These are phyloP conservation scores for Paracyprichromis sp. DNA, from an alignment of 2,113 vertebrate genomes.

Conservation along the genomic window DNA sequence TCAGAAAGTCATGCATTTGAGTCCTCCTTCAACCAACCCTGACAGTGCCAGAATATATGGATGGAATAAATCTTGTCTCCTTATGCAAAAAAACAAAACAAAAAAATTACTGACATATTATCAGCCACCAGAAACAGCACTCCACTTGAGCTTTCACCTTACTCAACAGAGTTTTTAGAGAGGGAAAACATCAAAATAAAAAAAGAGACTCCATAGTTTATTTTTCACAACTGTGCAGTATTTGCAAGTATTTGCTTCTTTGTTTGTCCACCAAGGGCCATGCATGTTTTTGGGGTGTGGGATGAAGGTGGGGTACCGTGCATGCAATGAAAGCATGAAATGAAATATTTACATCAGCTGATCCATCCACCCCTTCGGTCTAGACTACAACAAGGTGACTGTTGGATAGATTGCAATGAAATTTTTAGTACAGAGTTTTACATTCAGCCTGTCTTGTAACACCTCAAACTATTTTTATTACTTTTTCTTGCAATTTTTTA, in stretches of 20 bases:
- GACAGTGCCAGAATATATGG: not conserved
- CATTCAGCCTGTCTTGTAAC: not conserved
- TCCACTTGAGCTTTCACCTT: not conserved
- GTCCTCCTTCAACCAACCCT: not conserved
- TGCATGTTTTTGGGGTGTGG: not conserved
- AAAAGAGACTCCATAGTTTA: not conserved
- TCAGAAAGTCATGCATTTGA: accelerated
- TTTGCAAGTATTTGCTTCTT: not conserved
- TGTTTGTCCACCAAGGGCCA: accelerated
- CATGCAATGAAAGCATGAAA: not conserved
- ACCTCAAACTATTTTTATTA: not conserved
- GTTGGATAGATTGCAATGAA: not conserved
- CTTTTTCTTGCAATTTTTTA: not conserved
- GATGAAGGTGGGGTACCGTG: accelerated
- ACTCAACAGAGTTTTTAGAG: accelerated
- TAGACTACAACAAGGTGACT: not conserved
- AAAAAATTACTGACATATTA: not conserved
- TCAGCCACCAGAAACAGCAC: accelerated
- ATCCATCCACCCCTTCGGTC: not conserved
- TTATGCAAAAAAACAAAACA: not conserved
- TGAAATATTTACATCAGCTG: not conserved
- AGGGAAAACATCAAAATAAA: not conserved
- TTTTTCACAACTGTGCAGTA: not conserved
- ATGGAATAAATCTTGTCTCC: not conserved
- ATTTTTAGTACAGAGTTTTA: not conserved